Evolutionary conservation across 1,140 invertebrate genomes (phyloP), one percentile per base, ranked within the genome.

Genomic region (Bathynomus jamesi): DNA sequence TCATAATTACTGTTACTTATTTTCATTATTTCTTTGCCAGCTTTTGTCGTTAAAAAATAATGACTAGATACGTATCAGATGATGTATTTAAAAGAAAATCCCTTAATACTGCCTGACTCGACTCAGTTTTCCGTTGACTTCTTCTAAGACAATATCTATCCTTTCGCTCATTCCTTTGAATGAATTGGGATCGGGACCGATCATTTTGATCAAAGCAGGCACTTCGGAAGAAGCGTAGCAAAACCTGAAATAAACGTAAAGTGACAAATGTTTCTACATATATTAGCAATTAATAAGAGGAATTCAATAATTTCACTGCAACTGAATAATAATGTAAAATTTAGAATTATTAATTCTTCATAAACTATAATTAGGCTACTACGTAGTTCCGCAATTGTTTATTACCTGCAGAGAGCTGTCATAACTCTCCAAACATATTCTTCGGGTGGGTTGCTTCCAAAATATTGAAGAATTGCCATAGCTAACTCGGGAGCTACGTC

Each of bases 401-500:
- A n/a, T 29, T 25, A 76, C 75, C 91, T 87, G 11, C 87, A 86
- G 70, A 96, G 83, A 0, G 92, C 90, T 77, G 91, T 91, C 83
- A 91, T 85, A 61, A 89, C 89, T 61, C 91, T 86, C 82, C 85
- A 93, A 65, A 92, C 83, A 67, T 91, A 87, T 78, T 94, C 90
- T 83, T 95, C 93, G 0, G 84, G 83, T 3, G 91, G 90, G 79
- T 87, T 90, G 63, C 86, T 85, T 77, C 90, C 89, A 83, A 95
- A 89, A 83, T 89, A 94, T 85, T 96, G 93, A 25, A 95, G 86
- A 75, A 95, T 83, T n/a, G 93, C 93, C 90, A 95, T 94, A 17
- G 92, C 89, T 76, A 96, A 81, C 82, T 96, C 94, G 24, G 94
- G 91, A 30, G 93, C 93, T 17, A 95, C 90, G 80, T 96, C 94